Conservation (phyloP, 2,888 invertebrate genomes). For the Drosophila colorata region DNA sequence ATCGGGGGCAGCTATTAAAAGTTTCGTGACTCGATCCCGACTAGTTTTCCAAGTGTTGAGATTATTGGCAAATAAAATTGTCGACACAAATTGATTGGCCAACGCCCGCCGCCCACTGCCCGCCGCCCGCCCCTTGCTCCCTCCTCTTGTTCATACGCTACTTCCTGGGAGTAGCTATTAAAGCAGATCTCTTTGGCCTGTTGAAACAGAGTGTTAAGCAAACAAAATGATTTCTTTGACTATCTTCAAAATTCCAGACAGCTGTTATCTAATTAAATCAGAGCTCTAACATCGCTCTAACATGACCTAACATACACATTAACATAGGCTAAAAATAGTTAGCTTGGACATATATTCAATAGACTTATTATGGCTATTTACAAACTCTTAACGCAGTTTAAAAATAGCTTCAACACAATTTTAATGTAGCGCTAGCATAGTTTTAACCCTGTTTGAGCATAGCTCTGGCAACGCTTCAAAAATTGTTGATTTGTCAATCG, state of each 20-base stretch:
- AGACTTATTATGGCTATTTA: background rate
- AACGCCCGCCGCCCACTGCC: background rate
- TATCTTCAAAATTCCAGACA: background rate
- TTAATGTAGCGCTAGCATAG: background rate
- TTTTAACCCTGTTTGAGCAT: background rate
- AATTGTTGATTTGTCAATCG: too few relatives aligned
- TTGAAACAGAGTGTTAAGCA: background rate
- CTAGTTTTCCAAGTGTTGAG: slow-evolving; percentile 46
- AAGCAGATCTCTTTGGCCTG: background rate
- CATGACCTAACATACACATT: background rate
- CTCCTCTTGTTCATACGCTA: background rate
- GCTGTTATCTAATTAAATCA: background rate
- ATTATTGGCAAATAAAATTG: slow-evolving; percentile 35
- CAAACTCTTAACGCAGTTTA: background rate
- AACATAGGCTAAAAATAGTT: background rate
- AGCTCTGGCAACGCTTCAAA: background rate
- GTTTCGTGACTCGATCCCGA: slow-evolving; percentile 37
- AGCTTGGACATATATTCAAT: background rate
- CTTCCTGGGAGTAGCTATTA: background rate
- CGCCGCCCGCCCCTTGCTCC: background rate
- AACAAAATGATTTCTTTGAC: background rate
- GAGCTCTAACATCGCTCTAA: background rate
- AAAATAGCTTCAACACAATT: background rate
- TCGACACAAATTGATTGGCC: slow-evolving; percentile 27
- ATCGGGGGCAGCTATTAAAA: slow-evolving; percentile 49